These are phyloP conservation scores for Antennarius maculatus DNA, from an alignment of 2,797 vertebrate species.

Conservation along the genomic window DNA sequence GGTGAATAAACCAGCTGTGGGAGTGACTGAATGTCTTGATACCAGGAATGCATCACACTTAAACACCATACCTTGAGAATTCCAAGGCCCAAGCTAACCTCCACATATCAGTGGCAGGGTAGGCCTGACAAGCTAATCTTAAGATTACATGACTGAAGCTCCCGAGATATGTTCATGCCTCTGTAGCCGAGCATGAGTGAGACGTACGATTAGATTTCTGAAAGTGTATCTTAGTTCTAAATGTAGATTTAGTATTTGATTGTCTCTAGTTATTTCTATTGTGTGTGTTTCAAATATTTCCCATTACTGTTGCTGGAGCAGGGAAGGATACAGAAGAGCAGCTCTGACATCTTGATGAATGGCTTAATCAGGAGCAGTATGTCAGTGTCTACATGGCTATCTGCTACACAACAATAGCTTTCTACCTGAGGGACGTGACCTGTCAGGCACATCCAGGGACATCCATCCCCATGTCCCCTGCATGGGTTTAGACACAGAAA, in stretches of 20 bases:
- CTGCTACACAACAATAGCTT: conserved; percentile 50
- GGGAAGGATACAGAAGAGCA: conserved; percentile 42
- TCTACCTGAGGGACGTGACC: conserved; percentile 55
- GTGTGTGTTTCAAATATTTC: conserved; percentile 40
- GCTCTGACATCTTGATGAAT: conserved; percentile 75
- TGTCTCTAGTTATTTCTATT: neutral
- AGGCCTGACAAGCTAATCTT: conserved; percentile 71
- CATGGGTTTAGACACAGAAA: conserved; percentile 20
- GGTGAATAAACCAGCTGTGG: conserved; percentile 32
- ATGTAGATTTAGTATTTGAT: conserved; percentile 1
- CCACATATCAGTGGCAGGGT: conserved; percentile 41
- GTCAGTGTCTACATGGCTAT: conserved; percentile 59
- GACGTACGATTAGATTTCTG: conserved; percentile 14
- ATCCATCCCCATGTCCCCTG: conserved; percentile 7
- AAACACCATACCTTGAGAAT: conserved; percentile 4
- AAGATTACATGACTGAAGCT: conserved; percentile 59
- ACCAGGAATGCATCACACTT: neutral
- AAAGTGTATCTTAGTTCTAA: conserved; percentile 27
- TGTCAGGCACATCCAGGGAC: conserved; percentile 44
- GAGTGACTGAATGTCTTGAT: conserved; percentile 16
- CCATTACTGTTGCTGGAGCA: conserved; percentile 35
- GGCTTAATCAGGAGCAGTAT: conserved; percentile 67
- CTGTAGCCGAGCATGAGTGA: conserved; percentile 8
- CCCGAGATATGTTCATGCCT: conserved; percentile 48
- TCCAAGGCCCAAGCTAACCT: conserved; percentile 6